Conservation (phyloP, 2,797 vertebrate genomes). For the Myiothlypis coronata region DNA sequence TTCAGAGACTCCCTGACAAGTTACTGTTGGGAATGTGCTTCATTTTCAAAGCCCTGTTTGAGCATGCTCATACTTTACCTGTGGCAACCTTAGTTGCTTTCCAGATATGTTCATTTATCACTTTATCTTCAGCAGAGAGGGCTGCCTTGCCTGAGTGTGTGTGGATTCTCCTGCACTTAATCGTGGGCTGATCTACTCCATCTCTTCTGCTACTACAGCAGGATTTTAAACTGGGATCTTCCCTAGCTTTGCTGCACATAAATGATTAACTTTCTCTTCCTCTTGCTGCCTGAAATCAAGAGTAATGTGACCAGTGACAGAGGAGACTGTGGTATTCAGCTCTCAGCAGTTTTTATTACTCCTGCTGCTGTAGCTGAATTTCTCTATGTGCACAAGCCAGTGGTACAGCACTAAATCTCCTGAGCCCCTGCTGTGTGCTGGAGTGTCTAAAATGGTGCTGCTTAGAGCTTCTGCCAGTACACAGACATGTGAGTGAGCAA, state of each 20-base stretch:
- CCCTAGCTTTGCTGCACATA: not conserved
- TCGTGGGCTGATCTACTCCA: not conserved
- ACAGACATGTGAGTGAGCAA: not conserved
- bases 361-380: not conserved
- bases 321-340: not conserved
- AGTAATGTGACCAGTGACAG: not conserved
- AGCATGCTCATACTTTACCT: not conserved
- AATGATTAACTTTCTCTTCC: slow-evolving; percentile 13
- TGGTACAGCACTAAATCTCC: not conserved
- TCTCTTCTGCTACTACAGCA: not conserved
- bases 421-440: not conserved
- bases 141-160: not conserved
- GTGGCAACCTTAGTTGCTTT: not conserved
- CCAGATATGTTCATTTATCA: not conserved
- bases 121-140: not conserved
- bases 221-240: slow-evolving; percentile 10
- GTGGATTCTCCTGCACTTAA: not conserved
- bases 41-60: not conserved
- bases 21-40: not conserved
- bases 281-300: not conserved
- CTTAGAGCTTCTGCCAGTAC: not conserved
- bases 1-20: not conserved
- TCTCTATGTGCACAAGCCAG: not conserved
- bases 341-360: slow-evolving; percentile 6
- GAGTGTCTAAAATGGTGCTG: not conserved